Percentiles rank a stretch among this genome's conserved stretches.
These are phyloP conservation scores for Agonopterix subpropinquella DNA, from an alignment of 2,888 invertebrate genomes.

Conservation along the genomic window DNA sequence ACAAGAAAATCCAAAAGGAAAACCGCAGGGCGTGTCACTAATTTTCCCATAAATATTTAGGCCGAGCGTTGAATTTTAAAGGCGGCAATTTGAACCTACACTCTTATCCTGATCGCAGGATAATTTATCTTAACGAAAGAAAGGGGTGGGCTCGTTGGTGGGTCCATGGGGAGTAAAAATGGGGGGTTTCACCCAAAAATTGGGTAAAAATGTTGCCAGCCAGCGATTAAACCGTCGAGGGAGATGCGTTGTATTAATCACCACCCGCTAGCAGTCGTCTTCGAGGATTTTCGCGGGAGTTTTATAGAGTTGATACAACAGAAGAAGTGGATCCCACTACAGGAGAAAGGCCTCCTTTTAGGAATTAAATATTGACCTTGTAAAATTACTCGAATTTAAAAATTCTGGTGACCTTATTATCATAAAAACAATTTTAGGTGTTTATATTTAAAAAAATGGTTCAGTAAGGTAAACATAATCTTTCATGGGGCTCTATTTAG, in stretches of 20 bases:
- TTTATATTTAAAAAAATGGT: too few species aligned
- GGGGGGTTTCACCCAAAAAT: conserved; percentile 62
- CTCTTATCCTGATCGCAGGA: conserved; percentile 74
- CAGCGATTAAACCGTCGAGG: conserved; percentile 73
- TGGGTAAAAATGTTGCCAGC: conserved; percentile 76
- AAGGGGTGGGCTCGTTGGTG: conserved; percentile 58
- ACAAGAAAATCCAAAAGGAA: conserved; percentile 17
- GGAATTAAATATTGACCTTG: too few species aligned
- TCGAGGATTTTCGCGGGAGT: conserved; percentile 54
- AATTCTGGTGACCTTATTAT: too few species aligned
- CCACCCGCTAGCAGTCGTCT: conserved; percentile 68
- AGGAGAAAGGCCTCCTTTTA: background rate
- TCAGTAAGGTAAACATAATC: too few species aligned
- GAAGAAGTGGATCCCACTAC: background rate
- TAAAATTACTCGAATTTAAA: too few species aligned
- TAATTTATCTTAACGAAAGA: conserved; percentile 76
- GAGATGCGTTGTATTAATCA: conserved; percentile 76
- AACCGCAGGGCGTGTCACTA: conserved; percentile 43
- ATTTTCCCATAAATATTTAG: conserved; percentile 65
- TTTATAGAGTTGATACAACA: conserved; percentile 33
- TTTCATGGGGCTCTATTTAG: too few species aligned
- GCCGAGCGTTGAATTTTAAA: conserved; percentile 70
- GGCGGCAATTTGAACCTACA: conserved; percentile 75
- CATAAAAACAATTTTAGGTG: too few species aligned
- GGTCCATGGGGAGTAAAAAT: conserved; percentile 29